Percentiles rank a stretch among this genome's conserved stretches.
phyloP scores from a whole-genome alignment of 1,140 invertebrate species.

The Papilio glaucus region DNA sequence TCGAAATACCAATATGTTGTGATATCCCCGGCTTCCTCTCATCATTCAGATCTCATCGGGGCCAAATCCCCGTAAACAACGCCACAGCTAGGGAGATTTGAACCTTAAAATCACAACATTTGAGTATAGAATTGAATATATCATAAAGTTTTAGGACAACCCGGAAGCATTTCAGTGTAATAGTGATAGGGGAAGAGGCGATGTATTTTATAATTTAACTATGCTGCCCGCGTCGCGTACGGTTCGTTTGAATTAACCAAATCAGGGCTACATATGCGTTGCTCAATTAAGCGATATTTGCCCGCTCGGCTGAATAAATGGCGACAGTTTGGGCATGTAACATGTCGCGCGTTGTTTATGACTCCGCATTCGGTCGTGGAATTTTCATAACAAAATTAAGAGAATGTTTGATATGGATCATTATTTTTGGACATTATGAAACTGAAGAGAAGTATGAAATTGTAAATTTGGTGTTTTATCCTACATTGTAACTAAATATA shows the following conservation, averaged over 20 bases:
- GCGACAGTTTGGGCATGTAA: background rate
- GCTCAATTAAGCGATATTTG: conserved; percentile 24
- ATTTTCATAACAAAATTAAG: background rate
- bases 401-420: background rate
- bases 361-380: background rate
- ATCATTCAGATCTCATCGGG: conserved; percentile 42
- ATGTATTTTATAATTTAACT: conserved; percentile 13
- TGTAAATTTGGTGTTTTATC: background rate
- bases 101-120: background rate
- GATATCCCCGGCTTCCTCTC: conserved; percentile 57
- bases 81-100: background rate
- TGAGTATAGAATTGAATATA: background rate
- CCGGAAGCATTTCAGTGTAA: conserved; percentile 19
- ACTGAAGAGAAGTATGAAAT: background rate
- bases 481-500: background rate
- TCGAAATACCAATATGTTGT: conserved; percentile 61
- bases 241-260: background rate
- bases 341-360: background rate
- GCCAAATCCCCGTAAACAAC: background rate
- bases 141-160: conserved; percentile 5
- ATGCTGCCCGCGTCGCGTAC: background rate
- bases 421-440: background rate
- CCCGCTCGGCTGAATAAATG: background rate
- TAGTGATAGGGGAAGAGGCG: background rate
- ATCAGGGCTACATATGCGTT: too few species aligned